Conservation (phyloP, 2,113 vertebrate genomes). For the Mionectes macconnelli region DNA sequence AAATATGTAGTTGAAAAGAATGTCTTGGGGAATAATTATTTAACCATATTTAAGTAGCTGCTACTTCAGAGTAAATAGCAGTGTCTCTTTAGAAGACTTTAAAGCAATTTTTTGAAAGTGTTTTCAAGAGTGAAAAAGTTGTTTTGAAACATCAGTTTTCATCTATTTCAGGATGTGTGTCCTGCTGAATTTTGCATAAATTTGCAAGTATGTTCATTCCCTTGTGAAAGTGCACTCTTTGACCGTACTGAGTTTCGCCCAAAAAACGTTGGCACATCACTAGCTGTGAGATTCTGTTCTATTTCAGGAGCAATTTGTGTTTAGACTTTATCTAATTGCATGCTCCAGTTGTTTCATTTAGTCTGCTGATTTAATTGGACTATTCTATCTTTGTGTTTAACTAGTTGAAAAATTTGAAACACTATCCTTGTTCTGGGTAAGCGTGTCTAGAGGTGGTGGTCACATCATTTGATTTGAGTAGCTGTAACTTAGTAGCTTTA, state of each 20-base stretch:
- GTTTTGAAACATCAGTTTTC: background rate
- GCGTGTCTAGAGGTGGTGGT: background rate
- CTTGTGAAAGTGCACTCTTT: background rate
- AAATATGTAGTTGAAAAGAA: background rate
- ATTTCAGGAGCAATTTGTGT: background rate
- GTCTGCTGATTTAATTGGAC: background rate
- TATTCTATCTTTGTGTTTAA: background rate
- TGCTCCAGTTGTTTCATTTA: background rate
- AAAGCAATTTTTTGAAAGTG: background rate
- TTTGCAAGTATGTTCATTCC: background rate
- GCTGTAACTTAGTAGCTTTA: background rate
- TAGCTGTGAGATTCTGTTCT: background rate
- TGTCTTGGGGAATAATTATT: background rate
- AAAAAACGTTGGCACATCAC: background rate
- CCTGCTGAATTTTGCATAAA: background rate
- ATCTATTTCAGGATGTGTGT: background rate
- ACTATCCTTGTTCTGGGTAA: background rate
- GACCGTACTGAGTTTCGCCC: background rate
- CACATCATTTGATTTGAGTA: background rate
- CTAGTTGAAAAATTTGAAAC: background rate
- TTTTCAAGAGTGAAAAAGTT: background rate
- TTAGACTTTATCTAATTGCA: background rate
- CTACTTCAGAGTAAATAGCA: background rate
- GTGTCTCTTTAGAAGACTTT: background rate
- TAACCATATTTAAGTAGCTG: background rate